A percentile compares a stretch with the other conserved stretches of the same genome.
These are phyloP conservation scores for Sicus ferrugineus DNA, from an alignment of 2,888 invertebrate species.

Conservation along the genomic window DNA sequence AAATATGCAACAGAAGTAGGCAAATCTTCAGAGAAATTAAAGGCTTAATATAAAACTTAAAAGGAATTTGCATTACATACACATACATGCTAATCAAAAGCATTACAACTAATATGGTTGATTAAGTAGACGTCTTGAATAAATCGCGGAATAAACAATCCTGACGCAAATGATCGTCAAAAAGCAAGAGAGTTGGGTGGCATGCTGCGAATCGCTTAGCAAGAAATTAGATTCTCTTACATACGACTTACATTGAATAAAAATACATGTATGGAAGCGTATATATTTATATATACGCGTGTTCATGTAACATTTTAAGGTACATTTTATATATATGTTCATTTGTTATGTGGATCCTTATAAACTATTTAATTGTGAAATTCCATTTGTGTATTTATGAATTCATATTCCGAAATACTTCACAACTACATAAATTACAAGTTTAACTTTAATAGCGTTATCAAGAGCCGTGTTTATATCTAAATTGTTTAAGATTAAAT, in stretches of 20 bases:
- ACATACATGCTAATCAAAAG: background rate
- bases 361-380: background rate
- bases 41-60: too few relatives aligned
- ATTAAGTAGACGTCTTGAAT: background rate
- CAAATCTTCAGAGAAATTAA: too few relatives aligned
- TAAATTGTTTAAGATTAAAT: background rate
- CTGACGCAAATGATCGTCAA: background rate
- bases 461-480: too few relatives aligned
- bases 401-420: background rate
- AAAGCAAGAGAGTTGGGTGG: background rate
- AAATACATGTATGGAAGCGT: background rate
- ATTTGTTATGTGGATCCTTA: background rate
- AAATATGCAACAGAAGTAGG: too few relatives aligned
- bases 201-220: background rate
- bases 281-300: conserved; percentile 12
- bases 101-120: background rate
- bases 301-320: conserved; percentile 9
- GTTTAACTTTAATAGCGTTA: conserved; percentile 3
- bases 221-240: background rate
- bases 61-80: background rate
- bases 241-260: background rate
- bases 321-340: conserved; percentile 6
- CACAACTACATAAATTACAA: background rate
- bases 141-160: background rate
- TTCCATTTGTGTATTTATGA: background rate